Conservation (phyloP, 1,140 invertebrate genomes). For the Caenorhabditis tropicalis region DNA sequence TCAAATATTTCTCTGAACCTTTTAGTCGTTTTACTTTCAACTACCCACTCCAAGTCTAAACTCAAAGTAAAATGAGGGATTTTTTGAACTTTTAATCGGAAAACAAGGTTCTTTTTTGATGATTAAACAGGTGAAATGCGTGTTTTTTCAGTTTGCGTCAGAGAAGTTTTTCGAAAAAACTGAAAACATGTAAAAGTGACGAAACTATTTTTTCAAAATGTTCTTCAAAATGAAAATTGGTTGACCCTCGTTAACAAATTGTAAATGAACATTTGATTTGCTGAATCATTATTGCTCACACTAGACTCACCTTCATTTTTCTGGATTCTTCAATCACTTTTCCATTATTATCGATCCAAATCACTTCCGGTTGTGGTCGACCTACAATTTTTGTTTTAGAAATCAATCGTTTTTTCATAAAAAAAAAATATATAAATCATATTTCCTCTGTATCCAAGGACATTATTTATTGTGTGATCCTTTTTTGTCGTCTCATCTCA, state of each 20-base stretch:
- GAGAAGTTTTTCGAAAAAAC: background rate
- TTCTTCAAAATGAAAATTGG: no score
- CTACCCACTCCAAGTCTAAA: background rate
- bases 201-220: no score
- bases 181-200: no score
- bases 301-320: conserved; percentile 52
- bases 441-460: background rate
- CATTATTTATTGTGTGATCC: background rate
- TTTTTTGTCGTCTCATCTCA: background rate
- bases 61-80: background rate
- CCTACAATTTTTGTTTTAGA: background rate
- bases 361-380: conserved; percentile 37
- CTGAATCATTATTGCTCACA: no score
- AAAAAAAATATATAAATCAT: background rate
- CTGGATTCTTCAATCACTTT: conserved; percentile 46
- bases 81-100: background rate
- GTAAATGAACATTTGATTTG: no score
- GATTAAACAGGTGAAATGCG: background rate
- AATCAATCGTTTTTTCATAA: no score
- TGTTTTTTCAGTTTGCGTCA: background rate
- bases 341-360: conserved; percentile 48
- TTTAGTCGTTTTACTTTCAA: background rate
- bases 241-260: no score
- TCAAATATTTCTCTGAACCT: background rate
- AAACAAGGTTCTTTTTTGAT: background rate